A percentile compares a stretch with the other conserved stretches of the same genome.
Conservation (phyloP, 2,888 invertebrate species). For the Clostera curtula region DNA sequence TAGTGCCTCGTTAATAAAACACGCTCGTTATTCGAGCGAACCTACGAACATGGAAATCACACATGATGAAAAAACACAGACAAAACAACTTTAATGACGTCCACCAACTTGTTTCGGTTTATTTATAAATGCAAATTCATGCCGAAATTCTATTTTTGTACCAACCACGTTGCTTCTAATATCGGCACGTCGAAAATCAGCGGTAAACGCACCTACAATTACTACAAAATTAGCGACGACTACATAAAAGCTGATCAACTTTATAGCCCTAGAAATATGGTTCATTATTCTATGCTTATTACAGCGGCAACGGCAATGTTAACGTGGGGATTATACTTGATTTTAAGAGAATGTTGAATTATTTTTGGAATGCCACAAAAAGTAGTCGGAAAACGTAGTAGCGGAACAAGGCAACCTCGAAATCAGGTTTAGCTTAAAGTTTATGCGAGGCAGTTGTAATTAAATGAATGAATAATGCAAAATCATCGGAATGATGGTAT, state of each 20-base stretch:
- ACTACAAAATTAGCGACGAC: constrained; percentile 1
- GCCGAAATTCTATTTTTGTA: constrained; percentile 26
- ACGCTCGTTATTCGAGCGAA: neutral
- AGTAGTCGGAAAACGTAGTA: constrained; percentile 8
- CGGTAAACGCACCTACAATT: constrained; percentile 8
- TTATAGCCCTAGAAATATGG: constrained; percentile 5
- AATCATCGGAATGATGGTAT: no score
- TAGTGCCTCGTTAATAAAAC: no score
- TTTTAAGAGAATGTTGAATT: constrained; percentile 6
- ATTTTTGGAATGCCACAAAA: constrained; percentile 18
- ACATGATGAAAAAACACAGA: neutral
- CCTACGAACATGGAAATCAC: constrained; percentile 3
- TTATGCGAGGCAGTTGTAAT: no score
- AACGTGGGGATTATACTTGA: constrained; percentile 4
- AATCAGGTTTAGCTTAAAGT: constrained; percentile 4
- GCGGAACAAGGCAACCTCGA: constrained; percentile 4
- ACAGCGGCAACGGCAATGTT: neutral
- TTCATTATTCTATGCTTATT: constrained; percentile 6
- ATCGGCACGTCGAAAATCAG: constrained; percentile 23
- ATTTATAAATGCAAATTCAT: constrained; percentile 29
- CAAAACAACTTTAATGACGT: constrained; percentile 10
- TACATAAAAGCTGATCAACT: constrained; percentile 3
- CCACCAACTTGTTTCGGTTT: constrained; percentile 17
- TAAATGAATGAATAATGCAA: no score
- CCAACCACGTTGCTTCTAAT: constrained; percentile 27